Base-by-base conservation (phyloP, 2,888 invertebrate species). In the Cephus sareptanus region DNA sequence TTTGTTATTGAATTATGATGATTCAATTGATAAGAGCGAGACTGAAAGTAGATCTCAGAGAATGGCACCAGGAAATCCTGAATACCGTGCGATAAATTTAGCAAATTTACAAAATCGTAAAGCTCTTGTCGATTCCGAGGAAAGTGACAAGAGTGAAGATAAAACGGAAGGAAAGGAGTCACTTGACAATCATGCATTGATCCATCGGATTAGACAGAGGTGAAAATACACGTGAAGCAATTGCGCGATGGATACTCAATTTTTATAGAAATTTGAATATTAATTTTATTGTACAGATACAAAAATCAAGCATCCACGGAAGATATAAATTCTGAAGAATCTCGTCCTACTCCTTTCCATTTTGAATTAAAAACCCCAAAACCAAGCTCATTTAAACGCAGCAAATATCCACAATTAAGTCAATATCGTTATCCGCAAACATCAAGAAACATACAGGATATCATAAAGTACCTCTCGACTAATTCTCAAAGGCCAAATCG, bases 301-400 rank as follows among this genome's bases (percentile, higher is more conserved):
- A 85, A 86, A 79, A 81, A 85, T 79, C 86, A 85, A 6, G 83
- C 82, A 69, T 79, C 82, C 1, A 84, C 85, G n/a, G 87, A 87
- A n/a, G 83, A 83, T 15, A 77, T 76, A 0, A 81, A 78, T 86
- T 68, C 87, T 83, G 85, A 92, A 86, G 92, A 92, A 87, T 92
- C 92, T 0, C 93, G 92, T 80, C 94, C 94, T 1, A 89, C 92
- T 71, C 94, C 94, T 0, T 94, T 94, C 84, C 91, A 92, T 74
- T 90, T 90, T 80, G 89, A 91, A 75, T 81, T 89, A n/a, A 89
- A 89, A 35, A 88, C 89, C 2, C 90, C 90, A 0, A 87, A 87
- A 13, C 91, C 91, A 0, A 75, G 85, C 0, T 87, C 91, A 1
- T 91, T 91, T 80, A 89, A 90, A 15, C 83, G 83, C 3, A 79